Conservation (phyloP, 2,113 vertebrate genomes). For the Bombycilla garrulus region DNA sequence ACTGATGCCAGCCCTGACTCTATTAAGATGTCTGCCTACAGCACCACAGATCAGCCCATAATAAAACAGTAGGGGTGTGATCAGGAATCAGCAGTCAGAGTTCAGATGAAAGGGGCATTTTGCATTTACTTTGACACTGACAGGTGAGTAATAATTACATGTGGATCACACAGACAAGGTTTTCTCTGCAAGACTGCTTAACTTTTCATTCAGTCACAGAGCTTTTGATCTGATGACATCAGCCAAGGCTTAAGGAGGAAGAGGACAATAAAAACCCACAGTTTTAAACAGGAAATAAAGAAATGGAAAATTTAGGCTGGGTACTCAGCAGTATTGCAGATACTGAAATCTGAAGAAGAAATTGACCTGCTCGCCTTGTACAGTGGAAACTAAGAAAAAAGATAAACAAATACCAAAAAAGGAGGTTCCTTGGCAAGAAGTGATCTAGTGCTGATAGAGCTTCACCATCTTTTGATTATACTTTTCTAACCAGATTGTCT, state of each 20-base stretch:
- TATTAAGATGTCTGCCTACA: not conserved
- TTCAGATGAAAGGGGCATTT: not conserved
- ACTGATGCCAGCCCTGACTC: not conserved
- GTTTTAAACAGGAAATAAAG: not conserved
- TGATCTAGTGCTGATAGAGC: not conserved
- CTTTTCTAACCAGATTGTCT: not conserved
- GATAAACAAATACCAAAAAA: accelerated
- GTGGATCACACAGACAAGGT: not conserved
- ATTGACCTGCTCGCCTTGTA: not conserved
- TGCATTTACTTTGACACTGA: not conserved
- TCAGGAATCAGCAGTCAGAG: not conserved
- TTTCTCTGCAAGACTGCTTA: not conserved
- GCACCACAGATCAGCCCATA: not conserved
- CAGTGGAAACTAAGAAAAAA: not conserved
- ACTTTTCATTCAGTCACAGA: not conserved
- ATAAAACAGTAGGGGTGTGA: not conserved
- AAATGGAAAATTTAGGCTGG: not conserved
- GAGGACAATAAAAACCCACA: not conserved
- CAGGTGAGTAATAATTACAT: not conserved
- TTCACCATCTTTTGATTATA: not conserved
- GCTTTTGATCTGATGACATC: not conserved
- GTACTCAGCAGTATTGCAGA: not conserved
- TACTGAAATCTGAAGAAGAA: not conserved
- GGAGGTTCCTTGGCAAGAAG: not conserved
- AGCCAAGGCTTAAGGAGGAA: not conserved